Evolutionary conservation across 2,797 vertebrate genomes (phyloP).

Genomic region (Lepus oiostolus): DNA sequence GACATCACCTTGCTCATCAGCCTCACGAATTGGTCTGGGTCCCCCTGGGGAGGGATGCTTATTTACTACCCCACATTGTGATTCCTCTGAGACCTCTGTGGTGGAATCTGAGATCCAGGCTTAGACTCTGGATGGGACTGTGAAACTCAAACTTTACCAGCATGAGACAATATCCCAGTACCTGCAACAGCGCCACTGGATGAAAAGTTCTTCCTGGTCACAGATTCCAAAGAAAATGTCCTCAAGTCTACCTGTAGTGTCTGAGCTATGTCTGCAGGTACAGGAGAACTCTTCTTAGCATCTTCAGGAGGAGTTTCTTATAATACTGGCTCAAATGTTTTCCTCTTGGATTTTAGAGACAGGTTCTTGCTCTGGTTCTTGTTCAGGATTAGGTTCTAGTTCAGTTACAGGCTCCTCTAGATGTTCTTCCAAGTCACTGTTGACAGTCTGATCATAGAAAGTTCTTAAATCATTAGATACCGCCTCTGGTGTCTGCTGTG

Average conservation of each 20-base stretch:
- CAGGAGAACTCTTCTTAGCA: slow-evolving; percentile 92
- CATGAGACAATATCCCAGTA: slow-evolving; percentile 96
- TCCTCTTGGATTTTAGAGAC: slow-evolving; percentile 90
- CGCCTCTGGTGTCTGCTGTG: slow-evolving; percentile 95
- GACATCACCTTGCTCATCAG: slow-evolving; percentile 93
- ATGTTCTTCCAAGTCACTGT: slow-evolving; percentile 93
- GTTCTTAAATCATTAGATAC: slow-evolving; percentile 92
- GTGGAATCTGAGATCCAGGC: slow-evolving; percentile 93
- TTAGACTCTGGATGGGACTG: slow-evolving; percentile 95
- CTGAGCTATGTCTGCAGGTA: slow-evolving; percentile 92
- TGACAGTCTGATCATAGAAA: slow-evolving; percentile 94
- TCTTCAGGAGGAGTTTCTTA: slow-evolving; percentile 91
- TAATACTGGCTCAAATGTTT: slow-evolving; percentile 89
- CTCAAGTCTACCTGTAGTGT: slow-evolving; percentile 93
- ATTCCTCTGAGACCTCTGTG: slow-evolving; percentile 94
- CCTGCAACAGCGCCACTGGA: slow-evolving; percentile 93
- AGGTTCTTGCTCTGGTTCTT: slow-evolving; percentile 93
- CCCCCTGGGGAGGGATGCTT: slow-evolving; percentile 93
- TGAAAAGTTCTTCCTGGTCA: slow-evolving; percentile 92
- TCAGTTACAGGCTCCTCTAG: slow-evolving; percentile 92
- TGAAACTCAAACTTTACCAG: slow-evolving; percentile 93
- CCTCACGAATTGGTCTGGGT: slow-evolving; percentile 94
- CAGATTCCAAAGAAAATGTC: slow-evolving; percentile 98
- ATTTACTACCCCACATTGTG: slow-evolving; percentile 95
- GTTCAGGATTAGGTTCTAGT: slow-evolving; percentile 91